phyloP scores from a whole-genome alignment of 1,140 invertebrate species.

The Drosophila gunungcola region DNA sequence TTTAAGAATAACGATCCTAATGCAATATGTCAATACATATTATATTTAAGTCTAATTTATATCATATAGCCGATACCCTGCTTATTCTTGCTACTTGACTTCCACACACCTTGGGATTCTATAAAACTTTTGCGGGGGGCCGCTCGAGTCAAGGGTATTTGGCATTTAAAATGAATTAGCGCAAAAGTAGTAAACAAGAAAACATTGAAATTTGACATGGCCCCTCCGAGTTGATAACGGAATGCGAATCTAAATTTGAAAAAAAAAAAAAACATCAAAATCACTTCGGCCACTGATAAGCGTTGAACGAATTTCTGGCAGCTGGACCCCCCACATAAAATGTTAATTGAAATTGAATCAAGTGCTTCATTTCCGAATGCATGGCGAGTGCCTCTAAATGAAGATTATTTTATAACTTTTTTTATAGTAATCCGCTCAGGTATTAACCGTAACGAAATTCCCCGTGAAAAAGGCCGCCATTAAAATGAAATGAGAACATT shows the following conservation, averaged over 20 bases:
- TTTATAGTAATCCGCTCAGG: constrained; percentile 21
- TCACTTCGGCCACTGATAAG: constrained; percentile 29
- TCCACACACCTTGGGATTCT: constrained; percentile 19
- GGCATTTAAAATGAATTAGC: constrained; percentile 68
- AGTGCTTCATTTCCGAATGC: constrained; percentile 7
- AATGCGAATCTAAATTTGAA: constrained; percentile 34
- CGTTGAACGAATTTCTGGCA: neutral
- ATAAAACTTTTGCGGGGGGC: constrained; percentile 13
- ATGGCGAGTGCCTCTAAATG: constrained; percentile 11
- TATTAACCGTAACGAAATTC: constrained; percentile 22
- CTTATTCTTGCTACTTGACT: constrained; percentile 3
- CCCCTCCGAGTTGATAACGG: constrained; percentile 32
- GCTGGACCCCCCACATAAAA: constrained; percentile 5
- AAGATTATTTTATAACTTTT: constrained; percentile 31
- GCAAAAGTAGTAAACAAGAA: constrained; percentile 60
- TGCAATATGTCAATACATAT: neutral
- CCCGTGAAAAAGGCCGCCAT: constrained; percentile 20
- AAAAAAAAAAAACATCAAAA: constrained; percentile 20
- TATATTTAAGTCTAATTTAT: too few species aligned
- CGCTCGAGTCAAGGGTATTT: constrained; percentile 35
- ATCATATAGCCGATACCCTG: neutral
- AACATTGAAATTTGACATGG: constrained; percentile 47
- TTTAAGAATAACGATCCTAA: too few species aligned
- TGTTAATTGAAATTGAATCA: constrained; percentile 26
- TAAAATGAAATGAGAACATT: constrained; percentile 44